A percentile compares a stretch with the other conserved stretches of the same genome.
Conservation (phyloP, 1,140 invertebrate species). For the Himalopsyche phryganea region DNA sequence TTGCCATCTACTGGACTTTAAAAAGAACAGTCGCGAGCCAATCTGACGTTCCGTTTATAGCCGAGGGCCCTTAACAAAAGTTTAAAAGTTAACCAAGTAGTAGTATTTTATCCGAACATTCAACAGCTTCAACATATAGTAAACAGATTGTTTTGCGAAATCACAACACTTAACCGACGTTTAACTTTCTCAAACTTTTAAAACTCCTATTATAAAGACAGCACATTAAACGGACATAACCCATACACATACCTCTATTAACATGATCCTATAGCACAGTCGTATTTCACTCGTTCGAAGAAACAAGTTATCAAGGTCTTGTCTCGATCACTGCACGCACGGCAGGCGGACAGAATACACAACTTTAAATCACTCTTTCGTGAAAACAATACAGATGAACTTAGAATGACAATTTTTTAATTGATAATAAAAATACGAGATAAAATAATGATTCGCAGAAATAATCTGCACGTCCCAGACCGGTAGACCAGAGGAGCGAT, state of each 20-base stretch:
- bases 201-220: conserved; percentile 8
- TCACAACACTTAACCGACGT: conserved; percentile 13
- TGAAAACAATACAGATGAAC: conserved; percentile 37
- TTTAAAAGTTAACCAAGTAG: conserved; percentile 19
- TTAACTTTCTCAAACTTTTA: conserved; percentile 6
- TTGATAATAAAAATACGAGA: conserved; percentile 7
- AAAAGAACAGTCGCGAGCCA: conserved; percentile 18
- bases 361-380: conserved; percentile 36
- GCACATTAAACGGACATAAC: conserved; percentile 22
- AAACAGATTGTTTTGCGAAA: conserved; percentile 3
- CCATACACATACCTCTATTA: conserved; percentile 48
- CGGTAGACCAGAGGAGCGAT: conserved; percentile 21
- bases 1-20: conserved; percentile 22
- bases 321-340: conserved; percentile 46
- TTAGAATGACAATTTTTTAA: conserved; percentile 19
- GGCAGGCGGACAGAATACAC: conserved; percentile 46
- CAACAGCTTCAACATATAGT: conserved; percentile 6
- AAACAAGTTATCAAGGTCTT: conserved; percentile 56
- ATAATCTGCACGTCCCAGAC: conserved; percentile 22
- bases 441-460: conserved; percentile 9
- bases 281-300: conserved; percentile 47
- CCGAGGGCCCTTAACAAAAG: conserved; percentile 23
- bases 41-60: conserved; percentile 27
- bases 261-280: conserved; percentile 52
- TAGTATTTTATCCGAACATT: conserved; percentile 12